phyloP scores from a whole-genome alignment of 2,797 vertebrate genomes.

The Borostomias antarcticus region DNA sequence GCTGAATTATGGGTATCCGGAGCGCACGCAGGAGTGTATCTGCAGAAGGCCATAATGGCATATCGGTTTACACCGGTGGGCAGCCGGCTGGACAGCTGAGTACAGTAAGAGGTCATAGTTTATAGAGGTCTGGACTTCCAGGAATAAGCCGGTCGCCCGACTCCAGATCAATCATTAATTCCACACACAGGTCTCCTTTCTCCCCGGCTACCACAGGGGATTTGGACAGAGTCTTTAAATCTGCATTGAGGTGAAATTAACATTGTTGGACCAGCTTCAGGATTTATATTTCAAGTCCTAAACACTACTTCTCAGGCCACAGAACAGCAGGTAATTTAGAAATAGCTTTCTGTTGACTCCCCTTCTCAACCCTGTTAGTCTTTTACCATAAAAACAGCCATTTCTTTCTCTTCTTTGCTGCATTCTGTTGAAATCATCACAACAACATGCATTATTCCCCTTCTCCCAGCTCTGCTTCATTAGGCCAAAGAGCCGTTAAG shows the following conservation, averaged over 20 bases:
- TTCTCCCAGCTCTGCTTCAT: constrained; percentile 49
- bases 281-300: background rate
- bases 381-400: background rate
- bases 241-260: background rate
- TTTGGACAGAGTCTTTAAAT: constrained; percentile 23
- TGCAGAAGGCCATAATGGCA: constrained; percentile 68
- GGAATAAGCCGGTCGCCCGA: constrained; percentile 60
- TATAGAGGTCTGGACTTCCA: constrained; percentile 62
- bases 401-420: constrained; percentile 19
- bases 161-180: constrained; percentile 50
- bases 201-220: background rate
- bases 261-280: background rate
- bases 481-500: constrained; percentile 15
- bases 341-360: background rate
- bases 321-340: background rate
- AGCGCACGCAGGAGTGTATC: constrained; percentile 68
- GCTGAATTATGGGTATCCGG: constrained; percentile 73
- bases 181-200: constrained; percentile 42
- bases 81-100: constrained; percentile 67
- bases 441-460: constrained; percentile 67
- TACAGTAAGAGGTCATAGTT: constrained; percentile 60
- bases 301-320: background rate
- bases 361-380: too few relatives aligned
- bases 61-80: constrained; percentile 69
- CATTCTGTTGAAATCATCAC: constrained; percentile 45